These are phyloP conservation scores for Hycleus cichorii DNA, from an alignment of 1,140 invertebrate species.

Conservation along the genomic window DNA sequence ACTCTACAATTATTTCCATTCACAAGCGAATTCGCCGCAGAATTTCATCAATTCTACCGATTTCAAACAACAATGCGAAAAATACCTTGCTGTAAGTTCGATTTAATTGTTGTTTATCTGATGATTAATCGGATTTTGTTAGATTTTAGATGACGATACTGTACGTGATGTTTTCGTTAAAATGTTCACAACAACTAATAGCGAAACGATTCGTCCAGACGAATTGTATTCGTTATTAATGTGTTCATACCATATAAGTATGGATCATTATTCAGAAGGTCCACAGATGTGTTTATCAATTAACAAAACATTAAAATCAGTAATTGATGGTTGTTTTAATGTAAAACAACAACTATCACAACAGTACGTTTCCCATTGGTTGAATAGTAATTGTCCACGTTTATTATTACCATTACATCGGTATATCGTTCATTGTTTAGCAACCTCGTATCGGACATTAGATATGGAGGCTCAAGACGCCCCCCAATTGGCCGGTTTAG, in stretches of 20 bases:
- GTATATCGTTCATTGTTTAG: conserved; percentile 63
- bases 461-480: conserved; percentile 34
- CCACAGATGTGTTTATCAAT: conserved; percentile 52
- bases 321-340: conserved; percentile 71
- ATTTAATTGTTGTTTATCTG: not conserved
- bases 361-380: conserved; percentile 71
- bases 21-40: conserved; percentile 51
- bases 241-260: conserved; percentile 65
- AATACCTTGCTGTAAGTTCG: conserved; percentile 48
- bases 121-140: conserved; percentile 6
- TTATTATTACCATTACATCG: conserved; percentile 70
- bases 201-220: conserved; percentile 49
- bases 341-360: conserved; percentile 64
- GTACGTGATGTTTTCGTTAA: conserved; percentile 32
- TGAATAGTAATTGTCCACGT: conserved; percentile 65
- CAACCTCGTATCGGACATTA: conserved; percentile 64
- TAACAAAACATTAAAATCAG: conserved; percentile 59
- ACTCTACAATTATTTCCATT: conserved; percentile 57
- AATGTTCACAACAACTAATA: conserved; percentile 42
- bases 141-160: conserved; percentile 38
- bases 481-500: conserved; percentile 44
- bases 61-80: conserved; percentile 65
- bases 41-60: conserved; percentile 50
- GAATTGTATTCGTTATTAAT: conserved; percentile 55
- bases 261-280: conserved; percentile 62